Evolutionary conservation across 23 tunicate species (phyloP), one percentile per base, ranked within the genome.

Genomic region (Clavelina lepadiformis): DNA sequence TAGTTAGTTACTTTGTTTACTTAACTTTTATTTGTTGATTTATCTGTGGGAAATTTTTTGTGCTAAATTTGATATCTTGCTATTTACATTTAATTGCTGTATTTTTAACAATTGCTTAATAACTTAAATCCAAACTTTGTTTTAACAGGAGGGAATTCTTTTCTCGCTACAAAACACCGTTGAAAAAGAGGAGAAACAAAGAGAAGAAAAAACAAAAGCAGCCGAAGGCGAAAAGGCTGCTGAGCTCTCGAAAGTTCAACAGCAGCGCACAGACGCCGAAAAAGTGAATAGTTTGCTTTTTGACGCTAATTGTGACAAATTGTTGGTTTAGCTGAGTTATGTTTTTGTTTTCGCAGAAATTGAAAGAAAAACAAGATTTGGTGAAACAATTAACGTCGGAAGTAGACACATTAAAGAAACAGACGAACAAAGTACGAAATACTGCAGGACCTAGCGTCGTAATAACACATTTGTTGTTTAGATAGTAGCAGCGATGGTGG

Each of bases 91-190:
- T n/a, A n/a, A n/a, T n/a, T n/a, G n/a, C n/a, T n/a, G n/a, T n/a
- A n/a, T n/a, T n/a, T n/a, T n/a, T n/a, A n/a, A n/a, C n/a, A n/a
- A n/a, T n/a, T n/a, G n/a, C n/a, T n/a, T n/a, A n/a, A n/a, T n/a
- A n/a, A n/a, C n/a, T n/a, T n/a, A n/a, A n/a, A n/a, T n/a, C n/a
- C n/a, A n/a, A n/a, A n/a, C n/a, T n/a, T n/a, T n/a, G n/a, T 18
- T 50, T 69, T 68, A 26, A 0, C 52, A 80, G 87, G 87, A 80
- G 56, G 73, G 56, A 37, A 51, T 80, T 37, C 46, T 80, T 23
- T 21, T 33, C 58, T 34, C 71, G 21, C 73, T 80, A 24, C 87
- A 80, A 46, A 5, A 28, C 0, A 28, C 71, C 2, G 87, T 73
- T 1, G 87, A 80, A 35, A 56, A 60, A 36, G 78, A 63, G 36